phyloP scores from a whole-genome alignment of 2,888 invertebrate genomes.

The Drosophila buzzatii region DNA sequence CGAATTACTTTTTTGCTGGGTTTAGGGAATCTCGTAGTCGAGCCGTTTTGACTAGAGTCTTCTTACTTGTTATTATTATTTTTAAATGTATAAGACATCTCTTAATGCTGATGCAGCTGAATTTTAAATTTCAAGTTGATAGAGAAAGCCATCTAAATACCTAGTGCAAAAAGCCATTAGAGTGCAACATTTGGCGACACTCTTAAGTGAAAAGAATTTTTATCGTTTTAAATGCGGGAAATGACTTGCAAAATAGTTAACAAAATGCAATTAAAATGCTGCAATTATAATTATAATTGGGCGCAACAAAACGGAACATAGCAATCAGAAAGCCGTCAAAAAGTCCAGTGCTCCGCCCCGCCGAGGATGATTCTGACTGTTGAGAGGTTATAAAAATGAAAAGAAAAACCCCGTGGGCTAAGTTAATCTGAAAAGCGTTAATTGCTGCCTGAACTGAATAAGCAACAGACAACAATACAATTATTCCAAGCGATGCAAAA shows the following conservation, averaged over 20 bases:
- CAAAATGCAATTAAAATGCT: slow-evolving; percentile 78
- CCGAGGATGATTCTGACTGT: slow-evolving; percentile 27
- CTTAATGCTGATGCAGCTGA: neutral
- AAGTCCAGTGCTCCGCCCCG: slow-evolving; percentile 41
- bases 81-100: too few relatives aligned
- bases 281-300: slow-evolving; percentile 77
- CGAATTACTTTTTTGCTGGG: too few relatives aligned
- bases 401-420: slow-evolving; percentile 49
- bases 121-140: neutral
- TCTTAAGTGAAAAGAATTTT: slow-evolving; percentile 54
- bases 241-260: slow-evolving; percentile 68
- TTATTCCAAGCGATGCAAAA: slow-evolving; percentile 45
- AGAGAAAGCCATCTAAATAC: slow-evolving; percentile 2
- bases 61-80: too few relatives aligned
- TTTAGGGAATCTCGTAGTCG: too few relatives aligned
- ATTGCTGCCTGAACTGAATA: slow-evolving; percentile 57
- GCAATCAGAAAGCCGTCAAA: slow-evolving; percentile 57
- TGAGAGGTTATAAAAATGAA: slow-evolving; percentile 26
- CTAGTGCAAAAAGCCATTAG: slow-evolving; percentile 42
- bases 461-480: slow-evolving; percentile 60
- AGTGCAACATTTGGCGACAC: slow-evolving; percentile 55
- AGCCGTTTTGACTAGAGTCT: too few relatives aligned
- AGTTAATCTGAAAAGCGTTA: slow-evolving; percentile 65
- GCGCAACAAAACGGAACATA: slow-evolving; percentile 54
- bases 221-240: slow-evolving; percentile 63